phyloP scores from a whole-genome alignment of 2,888 invertebrate genomes.

The Caenorhabditis uteleia region DNA sequence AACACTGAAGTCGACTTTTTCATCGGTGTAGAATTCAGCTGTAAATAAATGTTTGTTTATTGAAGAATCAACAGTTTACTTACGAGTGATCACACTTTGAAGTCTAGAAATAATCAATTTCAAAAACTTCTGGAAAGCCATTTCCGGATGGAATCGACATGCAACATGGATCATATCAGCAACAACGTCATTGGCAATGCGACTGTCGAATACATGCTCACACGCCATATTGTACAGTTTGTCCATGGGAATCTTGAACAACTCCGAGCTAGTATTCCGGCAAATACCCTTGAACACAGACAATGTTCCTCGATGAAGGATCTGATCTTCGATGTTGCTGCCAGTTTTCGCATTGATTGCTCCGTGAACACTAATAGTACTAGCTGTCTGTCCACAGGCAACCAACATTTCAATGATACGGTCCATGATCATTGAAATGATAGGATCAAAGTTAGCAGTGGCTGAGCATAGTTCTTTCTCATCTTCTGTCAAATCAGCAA shows the following conservation, averaged over 20 bases:
- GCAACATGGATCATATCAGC: slow-evolving; percentile 78
- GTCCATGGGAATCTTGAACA: slow-evolving; percentile 77
- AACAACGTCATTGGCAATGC: slow-evolving; percentile 83
- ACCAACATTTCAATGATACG: slow-evolving; percentile 64
- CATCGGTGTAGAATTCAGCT: slow-evolving; percentile 44
- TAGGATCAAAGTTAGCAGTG: slow-evolving; percentile 87
- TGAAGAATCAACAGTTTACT: slow-evolving; percentile 2
- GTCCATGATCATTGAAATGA: slow-evolving; percentile 84
- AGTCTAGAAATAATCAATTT: slow-evolving; percentile 51
- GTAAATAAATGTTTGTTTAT: slow-evolving; percentile 10
- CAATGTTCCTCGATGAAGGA: slow-evolving; percentile 45
- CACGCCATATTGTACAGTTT: slow-evolving; percentile 80
- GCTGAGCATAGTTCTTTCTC: slow-evolving; percentile 80
- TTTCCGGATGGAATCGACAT: slow-evolving; percentile 67
- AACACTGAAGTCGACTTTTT: slow-evolving; percentile 58
- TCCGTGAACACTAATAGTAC: slow-evolving; percentile 29
- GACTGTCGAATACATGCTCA: slow-evolving; percentile 82
- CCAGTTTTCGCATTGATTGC: slow-evolving; percentile 33
- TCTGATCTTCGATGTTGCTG: slow-evolving; percentile 42
- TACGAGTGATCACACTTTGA: slow-evolving; percentile 48
- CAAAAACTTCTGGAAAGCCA: slow-evolving; percentile 62
- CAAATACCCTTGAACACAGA: slow-evolving; percentile 49
- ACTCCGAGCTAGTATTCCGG: slow-evolving; percentile 37
- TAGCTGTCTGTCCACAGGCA: slow-evolving; percentile 37
- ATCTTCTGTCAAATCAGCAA: slow-evolving; percentile 79